Evolutionary conservation across 2,888 invertebrate species (phyloP).

Genomic region (Venusia cambrica): DNA sequence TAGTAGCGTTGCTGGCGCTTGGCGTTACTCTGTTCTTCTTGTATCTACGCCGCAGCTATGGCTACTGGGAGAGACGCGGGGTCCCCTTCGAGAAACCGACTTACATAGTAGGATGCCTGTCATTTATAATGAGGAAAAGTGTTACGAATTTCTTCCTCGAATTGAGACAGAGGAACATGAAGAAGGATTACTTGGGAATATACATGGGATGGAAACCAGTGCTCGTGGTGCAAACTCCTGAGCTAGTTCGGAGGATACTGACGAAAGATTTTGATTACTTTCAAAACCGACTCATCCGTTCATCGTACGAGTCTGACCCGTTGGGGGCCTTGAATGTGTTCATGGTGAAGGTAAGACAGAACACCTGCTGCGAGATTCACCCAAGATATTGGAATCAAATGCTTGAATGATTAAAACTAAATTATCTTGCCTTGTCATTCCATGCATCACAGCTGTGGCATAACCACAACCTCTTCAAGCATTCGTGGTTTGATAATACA

Average conservation of each 20-base stretch:
- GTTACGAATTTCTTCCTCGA: slow-evolving; percentile 47
- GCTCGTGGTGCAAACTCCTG: slow-evolving; percentile 53
- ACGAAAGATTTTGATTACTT: slow-evolving; percentile 54
- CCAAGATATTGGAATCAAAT: too few relatives aligned
- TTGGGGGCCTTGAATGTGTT: slow-evolving; percentile 62
- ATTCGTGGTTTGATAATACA: too few relatives aligned
- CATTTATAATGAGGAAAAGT: slow-evolving; percentile 55
- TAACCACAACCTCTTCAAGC: too few relatives aligned
- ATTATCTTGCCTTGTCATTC: too few relatives aligned
- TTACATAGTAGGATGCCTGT: slow-evolving; percentile 48
- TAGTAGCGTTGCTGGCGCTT: slow-evolving; percentile 31
- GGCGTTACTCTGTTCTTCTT: slow-evolving; percentile 39
- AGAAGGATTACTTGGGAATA: slow-evolving; percentile 50
- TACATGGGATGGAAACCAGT: slow-evolving; percentile 52
- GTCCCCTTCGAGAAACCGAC: slow-evolving; percentile 51
- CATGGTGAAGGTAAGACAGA: slow-evolving; percentile 35
- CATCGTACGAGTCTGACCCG: slow-evolving; percentile 46
- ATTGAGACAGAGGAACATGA: slow-evolving; percentile 35
- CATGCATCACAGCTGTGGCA: too few relatives aligned
- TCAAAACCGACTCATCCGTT: slow-evolving; percentile 47
- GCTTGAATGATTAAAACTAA: too few relatives aligned
- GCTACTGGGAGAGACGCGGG: slow-evolving; percentile 56
- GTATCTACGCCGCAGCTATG: slow-evolving; percentile 44
- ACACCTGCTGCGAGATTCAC: too few relatives aligned
- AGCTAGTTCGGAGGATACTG: slow-evolving; percentile 49